Percentiles rank a stretch among this genome's conserved stretches.
Conservation (phyloP, 2,113 vertebrate species). For the Ondatra zibethicus region DNA sequence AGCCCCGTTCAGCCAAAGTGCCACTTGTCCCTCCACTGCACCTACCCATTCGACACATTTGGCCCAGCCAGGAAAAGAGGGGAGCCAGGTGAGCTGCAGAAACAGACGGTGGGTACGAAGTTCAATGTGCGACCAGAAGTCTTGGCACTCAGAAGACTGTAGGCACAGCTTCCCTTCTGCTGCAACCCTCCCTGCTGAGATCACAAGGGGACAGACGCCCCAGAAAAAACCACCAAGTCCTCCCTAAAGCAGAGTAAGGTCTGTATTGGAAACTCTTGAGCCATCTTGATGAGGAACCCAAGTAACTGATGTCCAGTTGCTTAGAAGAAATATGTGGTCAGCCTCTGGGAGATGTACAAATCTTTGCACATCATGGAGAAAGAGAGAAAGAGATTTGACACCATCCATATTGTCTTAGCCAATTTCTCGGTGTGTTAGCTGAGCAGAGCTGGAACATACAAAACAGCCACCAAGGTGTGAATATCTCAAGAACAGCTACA, state of each 20-base stretch:
- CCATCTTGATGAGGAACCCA: neutral
- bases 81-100: neutral
- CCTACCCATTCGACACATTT: rapidly evolving
- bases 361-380: neutral
- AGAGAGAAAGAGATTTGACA: neutral
- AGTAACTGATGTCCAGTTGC: neutral
- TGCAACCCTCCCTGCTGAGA: neutral
- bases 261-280: neutral
- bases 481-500: neutral
- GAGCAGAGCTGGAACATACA: neutral
- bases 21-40: neutral
- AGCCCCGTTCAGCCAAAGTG: neutral
- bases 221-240: neutral
- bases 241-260: neutral
- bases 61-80: neutral
- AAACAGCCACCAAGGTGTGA: neutral
- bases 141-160: neutral
- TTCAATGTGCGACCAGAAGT: neutral
- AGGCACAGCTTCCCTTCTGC: neutral
- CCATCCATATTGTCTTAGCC: neutral
- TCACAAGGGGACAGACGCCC: neutral
- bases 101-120: neutral
- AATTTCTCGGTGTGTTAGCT: neutral
- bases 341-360: neutral
- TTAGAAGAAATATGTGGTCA: constrained; percentile 16